Evolutionary conservation across 2,113 vertebrate species (phyloP).

Genomic region (Ardeotis arabs): DNA sequence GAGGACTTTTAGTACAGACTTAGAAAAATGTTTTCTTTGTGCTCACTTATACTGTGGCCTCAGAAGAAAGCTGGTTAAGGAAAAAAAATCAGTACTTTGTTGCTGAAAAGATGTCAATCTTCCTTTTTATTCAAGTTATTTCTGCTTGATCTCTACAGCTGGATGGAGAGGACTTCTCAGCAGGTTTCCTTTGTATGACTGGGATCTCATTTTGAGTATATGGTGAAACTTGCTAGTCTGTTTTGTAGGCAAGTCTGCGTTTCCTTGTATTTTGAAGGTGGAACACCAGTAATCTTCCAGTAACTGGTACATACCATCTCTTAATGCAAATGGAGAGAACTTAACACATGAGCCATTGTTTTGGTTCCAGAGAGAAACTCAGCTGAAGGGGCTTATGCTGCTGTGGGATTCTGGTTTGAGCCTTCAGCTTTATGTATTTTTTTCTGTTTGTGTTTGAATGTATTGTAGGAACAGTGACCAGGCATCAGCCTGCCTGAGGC

Average conservation of each 20-base stretch:
- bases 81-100: not conserved
- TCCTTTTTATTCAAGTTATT: not conserved
- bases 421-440: not conserved
- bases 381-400: conserved; percentile 21
- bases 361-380: not conserved
- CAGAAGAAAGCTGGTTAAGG: not conserved
- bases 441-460: not conserved
- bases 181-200: not conserved
- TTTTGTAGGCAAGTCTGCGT: not conserved
- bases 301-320: conserved; percentile 10
- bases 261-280: not conserved
- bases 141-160: not conserved
- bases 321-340: not conserved
- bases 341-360: conserved; percentile 11
- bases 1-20: not conserved
- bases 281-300: not conserved
- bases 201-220: not conserved
- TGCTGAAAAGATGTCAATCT: not conserved
- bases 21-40: not conserved
- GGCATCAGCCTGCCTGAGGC: not conserved
- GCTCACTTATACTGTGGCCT: not conserved
- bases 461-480: not conserved
- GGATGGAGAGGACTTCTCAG: not conserved
- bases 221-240: not conserved
- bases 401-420: not conserved